Evolutionary conservation across 2,888 invertebrate genomes (phyloP), one percentile per base, ranked within the genome.

Genomic region (Philonicus albiceps): DNA sequence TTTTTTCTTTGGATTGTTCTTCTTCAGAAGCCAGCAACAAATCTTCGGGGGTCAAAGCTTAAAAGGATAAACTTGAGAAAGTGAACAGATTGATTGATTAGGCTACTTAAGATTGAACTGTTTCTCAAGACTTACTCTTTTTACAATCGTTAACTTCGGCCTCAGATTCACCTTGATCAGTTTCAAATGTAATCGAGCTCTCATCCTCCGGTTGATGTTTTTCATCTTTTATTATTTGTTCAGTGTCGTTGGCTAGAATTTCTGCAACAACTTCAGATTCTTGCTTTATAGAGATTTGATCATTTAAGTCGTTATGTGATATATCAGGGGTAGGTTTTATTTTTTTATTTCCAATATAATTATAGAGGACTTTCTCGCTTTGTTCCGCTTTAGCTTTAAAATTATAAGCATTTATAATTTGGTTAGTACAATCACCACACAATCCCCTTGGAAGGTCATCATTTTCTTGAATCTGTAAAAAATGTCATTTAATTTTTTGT

Each of bases 391-490:
- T 87, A 37, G 84, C 37, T 85, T 88, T 88, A 19, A 86, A 88
- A 27, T 84, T 78, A 34, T 86, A 88, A n/a, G 87, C 76, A 19
- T 74, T 53, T 53, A 87, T 73, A 7, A 86, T 81, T 84, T 88
- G 85, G 16, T 86, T 81, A 2, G 53, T 75, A 55, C 89, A 89
- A 11, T 86, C 85, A n/a, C 37, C 73, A 83, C 89, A 89, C 43
- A 86, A 86, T 86, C 84, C 73, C 53, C 86, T 76, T 34, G 89
- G 89, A 75, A 89, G 55, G 7, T 86, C 87, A 84, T 89, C 89
- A 40, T 88, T 86, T 55, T 55, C 30, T 0, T 74, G 34, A 40
- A 89, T 76, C 88, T 88, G 30, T 0, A 55, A 55, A 19, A 2
- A 72, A 27, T 34, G n/a, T 49, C 19, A 49, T 2, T 49, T n/a